Base-by-base conservation (phyloP, 1,140 invertebrate genomes). In the Bombus ignitus region DNA sequence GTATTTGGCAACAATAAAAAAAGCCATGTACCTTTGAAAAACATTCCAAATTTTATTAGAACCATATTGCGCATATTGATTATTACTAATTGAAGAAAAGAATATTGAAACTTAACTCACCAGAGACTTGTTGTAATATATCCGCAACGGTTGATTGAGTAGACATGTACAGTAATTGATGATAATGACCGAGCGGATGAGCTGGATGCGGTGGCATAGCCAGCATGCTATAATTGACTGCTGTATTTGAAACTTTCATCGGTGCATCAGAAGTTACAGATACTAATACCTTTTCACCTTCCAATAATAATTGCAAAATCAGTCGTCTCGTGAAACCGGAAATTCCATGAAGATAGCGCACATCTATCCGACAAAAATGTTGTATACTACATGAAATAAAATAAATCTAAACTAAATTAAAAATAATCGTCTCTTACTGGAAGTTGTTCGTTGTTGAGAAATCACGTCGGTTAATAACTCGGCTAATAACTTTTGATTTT, bases 301-400 rank as follows among this genome's bases (percentile, higher is more conserved):
- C 98, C 66, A 99, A 94, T 32, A 99, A 95, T 42, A 99, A 95
- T 92, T 98, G 98, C 15, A 99, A 94, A 77, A 99, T 97, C 44
- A 99, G 94, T 82, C 98, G 96, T 37, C 98, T 96, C 22, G 98
- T 98, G 93, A 99, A 99, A 22, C 98, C 98, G 25, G 98, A 98
- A 87, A 99, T 97, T 12, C 96, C 96, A 74, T 96, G 96, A 3
- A 96, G 93, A 90, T 96, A 96, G 86, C 94, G 92, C 8, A 95
- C 92, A 91, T 95, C 96, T 95, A 83, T 42, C 37, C 18, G 44
- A 87, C 35, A 37, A 79, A 74, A 65, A 65, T 12, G 66, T 1
- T 25, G 59, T 28, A 44, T 22, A 53, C n/a, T 53, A 59, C 25
- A 13, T 1, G 2, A n/a, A 83, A 53, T 35, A 4, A 62, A 12